These are phyloP conservation scores for Onychorhynchus coronatus DNA, from an alignment of 2,113 vertebrate species.

Conservation along the genomic window DNA sequence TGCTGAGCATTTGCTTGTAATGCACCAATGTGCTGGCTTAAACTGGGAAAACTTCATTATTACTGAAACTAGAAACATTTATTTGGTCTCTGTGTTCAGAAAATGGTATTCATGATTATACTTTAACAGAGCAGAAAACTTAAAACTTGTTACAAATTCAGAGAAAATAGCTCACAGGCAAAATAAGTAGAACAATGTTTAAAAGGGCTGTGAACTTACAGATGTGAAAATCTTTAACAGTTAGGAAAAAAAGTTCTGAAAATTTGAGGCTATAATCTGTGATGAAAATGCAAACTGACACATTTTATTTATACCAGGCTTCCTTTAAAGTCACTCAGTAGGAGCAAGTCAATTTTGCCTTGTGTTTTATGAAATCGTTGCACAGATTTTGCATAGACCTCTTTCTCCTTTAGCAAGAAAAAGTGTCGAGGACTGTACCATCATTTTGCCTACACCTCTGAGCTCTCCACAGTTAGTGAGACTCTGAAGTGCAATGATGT, in stretches of 20 bases:
- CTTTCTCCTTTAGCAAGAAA: background rate
- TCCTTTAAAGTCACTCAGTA: background rate
- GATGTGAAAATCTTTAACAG: background rate
- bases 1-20: background rate
- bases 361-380: background rate
- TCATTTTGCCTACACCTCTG: background rate
- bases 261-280: background rate
- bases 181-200: background rate
- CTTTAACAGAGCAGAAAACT: background rate
- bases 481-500: background rate
- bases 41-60: background rate
- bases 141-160: background rate
- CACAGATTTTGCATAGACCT: fast-evolving
- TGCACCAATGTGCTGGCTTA: background rate
- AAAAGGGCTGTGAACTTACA: background rate
- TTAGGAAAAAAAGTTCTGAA: background rate
- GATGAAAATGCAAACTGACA: background rate
- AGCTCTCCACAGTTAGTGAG: background rate
- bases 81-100: background rate
- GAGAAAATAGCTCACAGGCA: background rate
- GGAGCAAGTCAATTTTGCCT: background rate
- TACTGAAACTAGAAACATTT: background rate
- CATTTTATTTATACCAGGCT: background rate
- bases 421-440: background rate
- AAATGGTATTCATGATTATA: background rate